phyloP scores from a whole-genome alignment of 1,140 invertebrate species.

The Conus ventricosus region DNA sequence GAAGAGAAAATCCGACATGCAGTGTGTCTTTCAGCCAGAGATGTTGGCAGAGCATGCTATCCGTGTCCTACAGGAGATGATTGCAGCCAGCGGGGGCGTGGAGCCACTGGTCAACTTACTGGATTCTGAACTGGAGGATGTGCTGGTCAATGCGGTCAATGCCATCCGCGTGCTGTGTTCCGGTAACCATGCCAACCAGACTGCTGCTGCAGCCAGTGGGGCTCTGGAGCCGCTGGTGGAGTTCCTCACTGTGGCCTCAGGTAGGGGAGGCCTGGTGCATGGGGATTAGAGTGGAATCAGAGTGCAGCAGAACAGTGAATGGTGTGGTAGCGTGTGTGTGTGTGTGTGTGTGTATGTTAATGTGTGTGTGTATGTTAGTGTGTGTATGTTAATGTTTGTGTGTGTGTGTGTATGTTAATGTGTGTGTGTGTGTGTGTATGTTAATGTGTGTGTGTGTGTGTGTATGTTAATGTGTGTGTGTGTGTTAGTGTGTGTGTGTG shows the following conservation, averaged over 20 bases:
- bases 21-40: too few species aligned
- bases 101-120: slow-evolving; percentile 68
- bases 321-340: too few species aligned
- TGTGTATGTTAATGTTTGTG: too few species aligned
- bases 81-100: slow-evolving; percentile 66
- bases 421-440: too few species aligned
- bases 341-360: too few species aligned
- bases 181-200: slow-evolving; percentile 68
- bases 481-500: too few species aligned
- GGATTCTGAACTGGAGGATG: slow-evolving; percentile 72
- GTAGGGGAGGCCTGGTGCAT: slow-evolving; percentile 46
- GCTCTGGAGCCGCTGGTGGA: slow-evolving; percentile 71
- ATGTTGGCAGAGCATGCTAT: too few species aligned
- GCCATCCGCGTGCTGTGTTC: slow-evolving; percentile 71
- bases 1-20: too few species aligned
- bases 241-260: slow-evolving; percentile 69
- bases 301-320: neutral
- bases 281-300: neutral
- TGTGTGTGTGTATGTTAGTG: too few species aligned
- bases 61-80: slow-evolving; percentile 37
- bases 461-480: too few species aligned
- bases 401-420: too few species aligned
- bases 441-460: too few species aligned
- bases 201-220: slow-evolving; percentile 61
- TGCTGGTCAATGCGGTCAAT: slow-evolving; percentile 73